Evolutionary conservation across 2,888 invertebrate species (phyloP), one percentile per base, ranked within the genome.

Genomic region (Timema cristinae): DNA sequence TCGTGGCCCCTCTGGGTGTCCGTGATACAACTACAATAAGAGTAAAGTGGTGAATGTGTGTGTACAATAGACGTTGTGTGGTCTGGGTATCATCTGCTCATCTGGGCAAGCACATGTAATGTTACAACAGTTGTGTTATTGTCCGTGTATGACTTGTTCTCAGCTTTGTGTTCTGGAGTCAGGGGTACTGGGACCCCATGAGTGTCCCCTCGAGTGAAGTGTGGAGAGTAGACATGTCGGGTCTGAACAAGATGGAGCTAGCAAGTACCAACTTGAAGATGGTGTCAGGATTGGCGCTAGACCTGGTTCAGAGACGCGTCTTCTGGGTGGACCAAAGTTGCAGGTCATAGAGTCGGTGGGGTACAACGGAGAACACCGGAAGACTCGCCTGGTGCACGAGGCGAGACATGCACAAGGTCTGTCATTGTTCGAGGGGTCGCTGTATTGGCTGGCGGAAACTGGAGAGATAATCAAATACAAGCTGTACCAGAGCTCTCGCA

Each of bases 261-360:
- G 81, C 86, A 5, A 75, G 79, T 6, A 78, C 80, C 4, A 79
- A 83, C 69, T 77, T 86, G 50, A 79, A 81, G 5, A 84, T 86
- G 82, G 86, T 89, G 0, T 86, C 84, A 77, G 88, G 88, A 16
- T 78, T 90, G 10, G 83, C 87, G 1, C 80, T 89, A 48, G 90
- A 90, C 80, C 81, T 85, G 70, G 80, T 84, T 10, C 82, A 85
- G 78, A 84, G 87, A 76, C 81, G 86, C 47, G 81, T 97, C 7
- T 98, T 93, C 79, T 94, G 91, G 83, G 87, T 89, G 0, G 94
- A 95, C 80, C 86, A 71, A 85, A 86, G 75, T 78, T 82, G 5
- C 84, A 85, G 66, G 81, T 83, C 0, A 83, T 90, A 49, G 85
- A 86, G 76, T 76, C 78, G n/a, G 75, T 78, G 0, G 72, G 75